Evolutionary conservation across 2,113 vertebrate species (phyloP).

Genomic region (Gobiocypris rarus): DNA sequence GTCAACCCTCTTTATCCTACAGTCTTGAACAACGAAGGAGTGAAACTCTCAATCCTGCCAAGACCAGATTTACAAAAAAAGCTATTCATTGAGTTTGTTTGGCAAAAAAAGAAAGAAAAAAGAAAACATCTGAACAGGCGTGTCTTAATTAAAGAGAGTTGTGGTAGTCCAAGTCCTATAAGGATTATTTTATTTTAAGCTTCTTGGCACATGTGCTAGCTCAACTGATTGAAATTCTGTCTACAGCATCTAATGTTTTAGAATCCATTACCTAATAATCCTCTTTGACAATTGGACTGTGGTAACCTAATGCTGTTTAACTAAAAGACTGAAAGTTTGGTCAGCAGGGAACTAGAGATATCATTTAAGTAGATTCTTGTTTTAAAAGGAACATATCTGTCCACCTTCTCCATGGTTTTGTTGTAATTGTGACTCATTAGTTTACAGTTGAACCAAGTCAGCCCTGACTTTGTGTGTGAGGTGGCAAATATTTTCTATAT

Average conservation of each 20-base stretch:
- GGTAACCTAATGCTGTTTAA: not conserved
- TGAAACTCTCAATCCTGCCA: conserved; percentile 21
- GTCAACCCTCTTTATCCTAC: conserved; percentile 25
- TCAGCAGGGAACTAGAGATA: not conserved
- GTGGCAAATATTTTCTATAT: not conserved
- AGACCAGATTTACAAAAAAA: conserved; percentile 13
- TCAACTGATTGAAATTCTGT: not conserved
- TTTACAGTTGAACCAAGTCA: not conserved
- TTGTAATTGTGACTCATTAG: not conserved
- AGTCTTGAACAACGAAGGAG: not conserved
- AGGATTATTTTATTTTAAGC: not conserved
- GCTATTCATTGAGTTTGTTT: not conserved
- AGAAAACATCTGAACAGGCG: not conserved
- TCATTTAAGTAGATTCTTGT: not conserved
- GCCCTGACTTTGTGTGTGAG: not conserved
- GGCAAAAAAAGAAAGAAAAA: not conserved
- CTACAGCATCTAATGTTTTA: not conserved
- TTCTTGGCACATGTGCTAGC: not conserved
- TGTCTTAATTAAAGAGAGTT: conserved; percentile 15
- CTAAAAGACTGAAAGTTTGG: not conserved
- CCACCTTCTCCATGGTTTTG: not conserved
- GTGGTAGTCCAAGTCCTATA: not conserved
- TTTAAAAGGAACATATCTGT: not conserved
- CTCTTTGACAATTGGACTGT: no score
- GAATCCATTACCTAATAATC: no score